Base-by-base conservation (phyloP, 2,888 invertebrate genomes). In the Pachydiplax longipennis region DNA sequence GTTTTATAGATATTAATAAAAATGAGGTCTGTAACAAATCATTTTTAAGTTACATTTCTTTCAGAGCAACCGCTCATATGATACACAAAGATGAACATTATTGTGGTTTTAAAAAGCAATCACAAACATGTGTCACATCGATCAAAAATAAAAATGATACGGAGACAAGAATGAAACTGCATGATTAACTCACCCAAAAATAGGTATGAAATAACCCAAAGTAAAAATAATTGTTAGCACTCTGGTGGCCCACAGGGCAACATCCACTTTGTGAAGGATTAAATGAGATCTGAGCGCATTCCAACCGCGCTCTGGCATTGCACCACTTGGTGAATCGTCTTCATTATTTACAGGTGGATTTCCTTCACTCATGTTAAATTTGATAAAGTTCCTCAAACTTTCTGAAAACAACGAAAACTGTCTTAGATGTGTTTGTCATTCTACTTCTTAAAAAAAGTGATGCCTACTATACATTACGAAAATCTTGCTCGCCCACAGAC, bases 241-340 rank as follows among this genome's bases (percentile, higher is more conserved):
- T 92, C 99, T 95, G 61, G 98, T 97, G 25, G 96, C 95, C 98
- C 99, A 99, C 91, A 99, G 95, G 0, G 97, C 97, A 81, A 98
- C 97, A 93, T 98, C 98, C 90, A 99, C 96, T 95, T 98, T 98
- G 94, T 99, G 97, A 83, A 96, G 96, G 65, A 96, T 95, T 92
- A 98, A 94, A 93, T 98, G 97, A 73, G 96, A 95, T 93, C 96
- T 96, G 81, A 98, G 94, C 31, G 95, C 95, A 0, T 95, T 95
- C 92, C 96, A 95, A 91, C 96, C 96, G n/a, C 87, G 61, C 40
- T 87, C 87, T 37, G 87, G 87, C 37, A 61, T 87, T 22, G 87
- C 37, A 12, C 53, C 53, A 87, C 61, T 87, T 35, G 58, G 87
- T 58, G 73, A 31, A n/a, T 73, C 73, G 73, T 61, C 58, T 53